A percentile compares a stretch with the other conserved stretches of the same genome.
Conservation (phyloP, 2,888 invertebrate genomes). For the Artemia sp. region DNA sequence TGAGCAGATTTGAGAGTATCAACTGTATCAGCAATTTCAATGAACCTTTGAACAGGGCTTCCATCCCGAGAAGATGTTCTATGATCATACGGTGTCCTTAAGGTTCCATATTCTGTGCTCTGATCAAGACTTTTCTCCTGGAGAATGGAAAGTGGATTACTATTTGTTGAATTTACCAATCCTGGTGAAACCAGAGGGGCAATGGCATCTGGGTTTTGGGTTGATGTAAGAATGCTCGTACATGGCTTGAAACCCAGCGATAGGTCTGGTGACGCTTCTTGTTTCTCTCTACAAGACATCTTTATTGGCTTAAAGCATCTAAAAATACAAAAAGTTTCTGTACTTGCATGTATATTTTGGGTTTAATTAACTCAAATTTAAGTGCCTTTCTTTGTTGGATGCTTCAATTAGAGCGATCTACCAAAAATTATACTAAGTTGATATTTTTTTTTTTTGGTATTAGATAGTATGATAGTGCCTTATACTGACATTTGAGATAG, state of each 20-base stretch:
- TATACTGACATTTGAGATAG: no score
- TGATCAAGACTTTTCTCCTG: neutral
- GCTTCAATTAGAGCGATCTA: no score
- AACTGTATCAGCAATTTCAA: constrained; percentile 1
- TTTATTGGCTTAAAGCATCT: no score
- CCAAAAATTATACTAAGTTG: no score
- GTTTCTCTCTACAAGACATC: no score
- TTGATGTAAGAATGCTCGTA: neutral
- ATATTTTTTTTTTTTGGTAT: no score
- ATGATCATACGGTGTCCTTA: neutral
- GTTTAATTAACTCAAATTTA: no score
- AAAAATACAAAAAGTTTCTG: no score
- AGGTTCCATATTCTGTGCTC: constrained; percentile 1
- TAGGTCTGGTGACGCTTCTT: neutral
- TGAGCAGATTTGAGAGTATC: neutral
- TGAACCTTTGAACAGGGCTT: constrained; percentile 10
- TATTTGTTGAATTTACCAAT: constrained; percentile 1
- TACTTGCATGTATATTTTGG: no score
- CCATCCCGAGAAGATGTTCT: neutral
- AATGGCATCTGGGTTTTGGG: neutral
- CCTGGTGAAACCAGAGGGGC: constrained; percentile 1
- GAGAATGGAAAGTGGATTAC: neutral
- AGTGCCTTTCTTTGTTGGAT: no score
- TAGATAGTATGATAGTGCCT: no score
- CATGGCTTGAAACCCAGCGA: constrained; percentile 3